Conservation (phyloP, 2,797 vertebrate genomes). For the Muraenolepis orangiensis region DNA sequence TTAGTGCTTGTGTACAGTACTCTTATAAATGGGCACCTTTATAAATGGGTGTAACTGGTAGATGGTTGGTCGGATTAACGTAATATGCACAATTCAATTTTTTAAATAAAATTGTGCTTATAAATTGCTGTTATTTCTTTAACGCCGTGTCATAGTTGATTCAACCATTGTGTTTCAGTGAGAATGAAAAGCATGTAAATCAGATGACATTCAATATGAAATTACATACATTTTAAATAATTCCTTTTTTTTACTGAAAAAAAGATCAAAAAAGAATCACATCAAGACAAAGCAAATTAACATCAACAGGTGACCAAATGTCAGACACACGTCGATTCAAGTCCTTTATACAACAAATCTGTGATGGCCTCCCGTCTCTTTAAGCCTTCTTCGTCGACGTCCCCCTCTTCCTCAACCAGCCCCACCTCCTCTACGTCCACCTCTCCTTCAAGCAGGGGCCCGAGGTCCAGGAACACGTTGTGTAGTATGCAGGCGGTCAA, state of each 20-base stretch:
- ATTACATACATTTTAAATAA: no score
- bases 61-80: not conserved
- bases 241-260: not conserved
- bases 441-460: conserved; percentile 47
- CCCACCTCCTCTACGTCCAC: conserved; percentile 34
- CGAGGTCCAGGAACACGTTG: conserved; percentile 66
- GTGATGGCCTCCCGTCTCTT: conserved; percentile 55
- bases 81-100: not conserved
- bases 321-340: conserved; percentile 20
- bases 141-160: no score
- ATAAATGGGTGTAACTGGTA: not conserved
- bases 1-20: not conserved
- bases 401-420: conserved; percentile 21
- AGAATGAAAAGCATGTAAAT: no score
- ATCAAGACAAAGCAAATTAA: not conserved
- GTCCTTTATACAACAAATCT: conserved; percentile 53
- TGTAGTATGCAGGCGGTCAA: conserved; percentile 70
- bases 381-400: conserved; percentile 50
- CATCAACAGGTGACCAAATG: not conserved
- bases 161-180: no score
- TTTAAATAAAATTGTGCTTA: not conserved
- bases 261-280: not conserved
- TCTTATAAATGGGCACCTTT: not conserved
- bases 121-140: not conserved
- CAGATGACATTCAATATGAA: no score